Percentiles rank a stretch among this genome's conserved stretches.
phyloP scores from a whole-genome alignment of 1,140 invertebrate species.

The Octopus bimaculoides region DNA sequence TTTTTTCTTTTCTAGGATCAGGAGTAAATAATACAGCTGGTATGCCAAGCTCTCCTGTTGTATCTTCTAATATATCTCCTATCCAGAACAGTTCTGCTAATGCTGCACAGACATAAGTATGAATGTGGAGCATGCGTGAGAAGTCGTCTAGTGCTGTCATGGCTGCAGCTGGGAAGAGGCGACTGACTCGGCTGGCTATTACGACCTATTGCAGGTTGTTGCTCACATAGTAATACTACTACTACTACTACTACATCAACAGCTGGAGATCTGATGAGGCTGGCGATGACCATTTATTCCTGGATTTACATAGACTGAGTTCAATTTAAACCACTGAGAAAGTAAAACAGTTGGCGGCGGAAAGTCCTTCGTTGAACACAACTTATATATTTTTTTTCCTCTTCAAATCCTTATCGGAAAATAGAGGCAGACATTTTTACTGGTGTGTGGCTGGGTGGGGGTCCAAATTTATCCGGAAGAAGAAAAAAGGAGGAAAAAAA shows the following conservation, averaged over 20 bases:
- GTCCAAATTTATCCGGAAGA: too few species aligned
- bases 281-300: too few species aligned
- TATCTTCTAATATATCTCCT: conserved; percentile 51
- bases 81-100: conserved; percentile 48
- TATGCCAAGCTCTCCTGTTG: conserved; percentile 53
- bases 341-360: too few species aligned
- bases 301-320: too few species aligned
- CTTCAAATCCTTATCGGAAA: too few species aligned
- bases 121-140: background rate
- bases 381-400: too few species aligned
- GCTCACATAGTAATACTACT: background rate
- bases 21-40: conserved; percentile 49
- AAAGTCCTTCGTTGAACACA: too few species aligned
- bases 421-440: too few species aligned
- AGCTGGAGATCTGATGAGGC: background rate
- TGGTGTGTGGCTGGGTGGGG: too few species aligned
- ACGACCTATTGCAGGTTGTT: conserved; percentile 2
- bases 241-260: conserved; percentile 6
- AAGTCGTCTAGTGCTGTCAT: conserved; percentile 5
- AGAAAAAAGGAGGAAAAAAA: too few species aligned
- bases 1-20: conserved; percentile 36
- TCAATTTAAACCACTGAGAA: too few species aligned
- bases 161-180: background rate
- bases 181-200: background rate
- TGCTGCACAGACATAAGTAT: conserved; percentile 21